phyloP scores from a whole-genome alignment of 2,797 vertebrate species.

The Hippoglossus hippoglossus region DNA sequence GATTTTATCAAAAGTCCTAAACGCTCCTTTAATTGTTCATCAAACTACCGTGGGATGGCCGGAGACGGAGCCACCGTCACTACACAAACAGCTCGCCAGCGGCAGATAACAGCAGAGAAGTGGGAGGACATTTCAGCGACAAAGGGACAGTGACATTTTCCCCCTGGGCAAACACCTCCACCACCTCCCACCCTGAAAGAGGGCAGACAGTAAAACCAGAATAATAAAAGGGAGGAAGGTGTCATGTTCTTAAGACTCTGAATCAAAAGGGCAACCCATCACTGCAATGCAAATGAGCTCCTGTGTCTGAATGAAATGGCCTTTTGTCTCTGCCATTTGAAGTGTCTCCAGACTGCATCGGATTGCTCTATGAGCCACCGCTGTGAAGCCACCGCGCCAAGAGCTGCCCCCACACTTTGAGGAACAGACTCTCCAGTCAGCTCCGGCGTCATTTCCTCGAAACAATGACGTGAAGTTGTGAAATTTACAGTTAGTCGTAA shows the following conservation, averaged over 20 bases:
- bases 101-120: slow-evolving; percentile 27
- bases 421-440: slow-evolving; percentile 39
- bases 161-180: slow-evolving; percentile 44
- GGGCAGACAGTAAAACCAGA: slow-evolving; percentile 54
- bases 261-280: slow-evolving; percentile 67
- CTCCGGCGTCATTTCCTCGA: slow-evolving; percentile 1
- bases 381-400: slow-evolving; percentile 17
- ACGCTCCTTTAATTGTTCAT: neutral
- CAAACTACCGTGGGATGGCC: slow-evolving; percentile 30
- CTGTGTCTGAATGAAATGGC: slow-evolving; percentile 50
- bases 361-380: slow-evolving; percentile 58
- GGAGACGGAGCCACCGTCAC: slow-evolving; percentile 17
- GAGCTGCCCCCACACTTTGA: slow-evolving; percentile 26
- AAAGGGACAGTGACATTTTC: slow-evolving; percentile 50
- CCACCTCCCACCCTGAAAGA: slow-evolving; percentile 28
- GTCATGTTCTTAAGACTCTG: slow-evolving; percentile 44
- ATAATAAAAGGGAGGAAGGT: slow-evolving; percentile 54
- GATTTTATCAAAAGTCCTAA: neutral
- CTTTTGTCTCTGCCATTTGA: slow-evolving; percentile 64
- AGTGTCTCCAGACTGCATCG: slow-evolving; percentile 32
- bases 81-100: slow-evolving; percentile 34
- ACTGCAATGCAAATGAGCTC: slow-evolving; percentile 69
- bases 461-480: slow-evolving; percentile 7
- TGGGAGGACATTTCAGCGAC: slow-evolving; percentile 15
- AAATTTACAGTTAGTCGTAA: slow-evolving; percentile 22